phyloP scores from a whole-genome alignment of 2,113 vertebrate genomes.

The Pimephales promelas region DNA sequence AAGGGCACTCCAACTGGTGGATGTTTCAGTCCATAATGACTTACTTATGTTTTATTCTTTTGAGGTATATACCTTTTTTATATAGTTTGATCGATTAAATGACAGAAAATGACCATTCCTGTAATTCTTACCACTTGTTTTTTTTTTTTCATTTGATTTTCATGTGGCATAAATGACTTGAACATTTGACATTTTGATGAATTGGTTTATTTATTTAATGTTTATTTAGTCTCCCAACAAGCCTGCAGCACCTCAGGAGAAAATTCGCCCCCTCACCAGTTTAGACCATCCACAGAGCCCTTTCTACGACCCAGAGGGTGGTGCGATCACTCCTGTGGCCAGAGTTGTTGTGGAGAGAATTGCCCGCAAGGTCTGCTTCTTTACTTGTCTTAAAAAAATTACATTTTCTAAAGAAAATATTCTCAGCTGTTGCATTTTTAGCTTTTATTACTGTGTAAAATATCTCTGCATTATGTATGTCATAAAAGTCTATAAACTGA shows the following conservation, averaged over 20 bases:
- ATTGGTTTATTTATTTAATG: conserved; percentile 21
- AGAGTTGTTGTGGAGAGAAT: conserved; percentile 94
- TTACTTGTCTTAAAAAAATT: conserved; percentile 8
- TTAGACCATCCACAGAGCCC: conserved; percentile 97
- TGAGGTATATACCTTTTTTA: no score
- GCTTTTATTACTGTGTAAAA: conserved; percentile 22
- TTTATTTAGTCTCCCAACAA: conserved; percentile 90
- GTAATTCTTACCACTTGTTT: not conserved
- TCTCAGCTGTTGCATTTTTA: not conserved
- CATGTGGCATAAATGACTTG: not conserved
- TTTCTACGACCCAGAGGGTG: conserved; percentile 98
- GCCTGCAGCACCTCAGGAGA: conserved; percentile 86
- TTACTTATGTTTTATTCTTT: no score
- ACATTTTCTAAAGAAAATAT: not conserved
- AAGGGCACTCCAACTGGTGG: no score
- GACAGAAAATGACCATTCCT: no score
- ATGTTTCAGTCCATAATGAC: no score
- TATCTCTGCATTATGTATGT: conserved; percentile 28
- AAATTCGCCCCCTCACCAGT: conserved; percentile 95
- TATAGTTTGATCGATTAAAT: no score
- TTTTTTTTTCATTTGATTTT: no score
- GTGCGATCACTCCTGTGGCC: conserved; percentile 92
- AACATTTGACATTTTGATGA: not conserved
- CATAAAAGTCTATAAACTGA: conserved; percentile 15
- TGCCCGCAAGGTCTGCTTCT: conserved; percentile 87